A percentile compares a stretch with the other conserved stretches of the same genome.
Evolutionary conservation across 2,888 invertebrate species (phyloP).

Genomic region (Euplexia lucipara): DNA sequence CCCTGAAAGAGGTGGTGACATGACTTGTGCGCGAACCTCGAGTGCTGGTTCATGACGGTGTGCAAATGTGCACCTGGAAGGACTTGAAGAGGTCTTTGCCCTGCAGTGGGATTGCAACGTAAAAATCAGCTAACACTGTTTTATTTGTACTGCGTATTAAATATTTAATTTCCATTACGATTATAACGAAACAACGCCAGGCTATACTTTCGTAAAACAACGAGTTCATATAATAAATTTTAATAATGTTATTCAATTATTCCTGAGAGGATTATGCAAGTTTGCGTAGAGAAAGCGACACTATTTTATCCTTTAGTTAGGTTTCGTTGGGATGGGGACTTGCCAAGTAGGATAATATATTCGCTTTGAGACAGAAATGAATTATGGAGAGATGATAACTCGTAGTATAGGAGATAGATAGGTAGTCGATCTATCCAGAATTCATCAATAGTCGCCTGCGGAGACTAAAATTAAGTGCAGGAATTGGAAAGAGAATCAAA

Average conservation of each 20-base stretch:
- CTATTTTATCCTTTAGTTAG: not conserved
- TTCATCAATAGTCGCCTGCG: not conserved
- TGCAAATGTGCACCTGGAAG: no score
- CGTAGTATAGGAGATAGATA: no score
- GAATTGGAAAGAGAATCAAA: not conserved
- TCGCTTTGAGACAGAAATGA: not conserved
- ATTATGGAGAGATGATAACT: no score
- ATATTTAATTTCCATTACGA: slow-evolving; percentile 14
- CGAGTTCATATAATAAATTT: slow-evolving; percentile 3
- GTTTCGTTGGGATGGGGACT: slow-evolving; percentile 1
- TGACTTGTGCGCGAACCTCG: no score
- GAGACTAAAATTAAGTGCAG: not conserved
- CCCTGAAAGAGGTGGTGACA: no score
- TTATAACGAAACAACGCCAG: not conserved
- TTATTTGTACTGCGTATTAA: not conserved
- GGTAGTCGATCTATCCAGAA: no score
- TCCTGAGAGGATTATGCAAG: slow-evolving; percentile 9
- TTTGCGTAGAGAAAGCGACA: slow-evolving; percentile 14
- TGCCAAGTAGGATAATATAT: slow-evolving; percentile 4
- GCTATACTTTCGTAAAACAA: no score
- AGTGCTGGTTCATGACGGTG: no score
- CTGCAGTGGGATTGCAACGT: no score
- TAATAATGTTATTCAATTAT: slow-evolving; percentile 19
- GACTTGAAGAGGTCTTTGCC: no score
- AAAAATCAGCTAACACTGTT: no score